phyloP scores from a whole-genome alignment of 2,888 invertebrate species.

The Eucera pruinosa region DNA sequence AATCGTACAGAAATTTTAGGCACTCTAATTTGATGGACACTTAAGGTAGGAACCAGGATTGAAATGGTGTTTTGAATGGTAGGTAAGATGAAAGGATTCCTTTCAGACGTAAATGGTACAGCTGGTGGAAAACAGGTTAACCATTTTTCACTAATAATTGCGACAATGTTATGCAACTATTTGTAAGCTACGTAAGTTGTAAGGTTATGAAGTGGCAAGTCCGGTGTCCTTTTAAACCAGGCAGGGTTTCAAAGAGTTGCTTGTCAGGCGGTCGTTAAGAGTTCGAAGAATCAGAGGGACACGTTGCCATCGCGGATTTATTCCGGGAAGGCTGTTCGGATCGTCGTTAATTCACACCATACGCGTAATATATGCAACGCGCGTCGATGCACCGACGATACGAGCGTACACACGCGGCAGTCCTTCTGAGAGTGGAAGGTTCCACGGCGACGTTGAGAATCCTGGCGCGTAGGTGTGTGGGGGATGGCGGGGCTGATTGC shows the following conservation, averaged over 20 bases:
- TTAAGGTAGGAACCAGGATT: background rate
- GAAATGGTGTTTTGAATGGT: constrained; percentile 23
- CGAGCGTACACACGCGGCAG: constrained; percentile 35
- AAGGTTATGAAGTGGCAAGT: too few species aligned
- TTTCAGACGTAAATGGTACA: too few species aligned
- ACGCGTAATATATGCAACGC: constrained; percentile 23
- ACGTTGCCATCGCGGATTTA: constrained; percentile 68
- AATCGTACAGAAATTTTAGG: constrained; percentile 4
- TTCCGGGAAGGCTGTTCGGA: constrained; percentile 60
- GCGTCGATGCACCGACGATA: constrained; percentile 56
- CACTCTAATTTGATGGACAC: background rate
- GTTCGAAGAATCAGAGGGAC: constrained; percentile 8
- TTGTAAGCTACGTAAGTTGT: too few species aligned
- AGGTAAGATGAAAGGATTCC: constrained; percentile 3
- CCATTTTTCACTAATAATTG: too few species aligned
- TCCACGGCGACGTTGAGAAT: constrained; percentile 38
- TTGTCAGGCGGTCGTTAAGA: constrained; percentile 11
- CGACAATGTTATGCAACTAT: too few species aligned
- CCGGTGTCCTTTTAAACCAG: background rate
- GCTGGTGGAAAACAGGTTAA: too few species aligned
- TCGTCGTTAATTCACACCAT: constrained; percentile 65
- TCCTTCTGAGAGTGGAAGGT: constrained; percentile 49
- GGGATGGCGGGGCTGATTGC: constrained; percentile 76
- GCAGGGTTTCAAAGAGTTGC: background rate
- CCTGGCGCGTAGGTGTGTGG: constrained; percentile 42